These are phyloP conservation scores for Mastigias papua DNA, from an alignment of 30 jellyfish, hydroid and myxozoan genomes.

Conservation along the genomic window DNA sequence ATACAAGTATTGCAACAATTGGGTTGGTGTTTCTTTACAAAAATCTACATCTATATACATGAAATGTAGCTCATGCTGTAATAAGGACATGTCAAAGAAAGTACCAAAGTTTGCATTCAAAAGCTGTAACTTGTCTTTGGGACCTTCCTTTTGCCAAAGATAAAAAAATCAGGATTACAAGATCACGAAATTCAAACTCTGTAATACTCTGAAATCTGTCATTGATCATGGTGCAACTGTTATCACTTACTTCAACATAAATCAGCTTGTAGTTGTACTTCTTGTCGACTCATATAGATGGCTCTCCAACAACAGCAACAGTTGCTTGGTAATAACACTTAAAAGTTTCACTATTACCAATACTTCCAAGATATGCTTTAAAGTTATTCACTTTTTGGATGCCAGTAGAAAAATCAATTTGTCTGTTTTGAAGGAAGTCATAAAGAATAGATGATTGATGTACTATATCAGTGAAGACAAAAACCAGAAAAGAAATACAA, in stretches of 20 bases:
- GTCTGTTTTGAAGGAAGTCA: constrained; percentile 40
- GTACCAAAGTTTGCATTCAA: constrained; percentile 24
- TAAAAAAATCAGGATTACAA: constrained; percentile 33
- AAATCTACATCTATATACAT: constrained; percentile 31
- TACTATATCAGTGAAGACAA: constrained; percentile 24
- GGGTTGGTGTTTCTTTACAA: constrained; percentile 4
- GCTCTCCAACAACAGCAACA: constrained; percentile 12
- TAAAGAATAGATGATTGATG: constrained; percentile 47
- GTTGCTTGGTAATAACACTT: neutral
- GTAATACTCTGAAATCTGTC: constrained; percentile 23
- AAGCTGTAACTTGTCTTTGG: constrained; percentile 12
- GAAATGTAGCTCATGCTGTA: constrained; percentile 33
- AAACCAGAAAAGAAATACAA: constrained; percentile 34
- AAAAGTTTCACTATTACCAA: constrained; percentile 4
- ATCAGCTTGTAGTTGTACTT: constrained; percentile 31
- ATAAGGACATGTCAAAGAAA: neutral
- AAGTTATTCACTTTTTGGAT: constrained; percentile 15
- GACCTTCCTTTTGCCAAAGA: neutral
- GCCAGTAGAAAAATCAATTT: constrained; percentile 39
- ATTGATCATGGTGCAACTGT: constrained; percentile 4
- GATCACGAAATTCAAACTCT: constrained; percentile 28
- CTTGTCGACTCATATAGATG: constrained; percentile 2
- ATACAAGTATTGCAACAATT: constrained; percentile 12
- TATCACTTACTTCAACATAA: constrained; percentile 24
- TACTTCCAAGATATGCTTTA: neutral